phyloP scores from a whole-genome alignment of 2,888 invertebrate species.

The Heliconius aoede region DNA sequence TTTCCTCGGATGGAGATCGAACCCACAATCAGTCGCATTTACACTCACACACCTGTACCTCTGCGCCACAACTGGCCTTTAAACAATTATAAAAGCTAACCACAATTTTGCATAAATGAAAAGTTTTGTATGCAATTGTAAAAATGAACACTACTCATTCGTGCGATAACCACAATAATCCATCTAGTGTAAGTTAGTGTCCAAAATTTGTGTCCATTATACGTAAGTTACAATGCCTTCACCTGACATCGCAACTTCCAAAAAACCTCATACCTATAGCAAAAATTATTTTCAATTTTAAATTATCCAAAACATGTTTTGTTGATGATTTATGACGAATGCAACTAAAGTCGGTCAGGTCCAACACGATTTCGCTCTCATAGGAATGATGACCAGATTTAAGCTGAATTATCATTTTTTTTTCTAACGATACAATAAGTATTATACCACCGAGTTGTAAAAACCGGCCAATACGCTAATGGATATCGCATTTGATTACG shows the following conservation, averaged over 20 bases:
- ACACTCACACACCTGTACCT: too few relatives aligned
- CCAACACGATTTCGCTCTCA: conserved; percentile 73
- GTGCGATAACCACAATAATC: not conserved
- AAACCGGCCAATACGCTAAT: conserved; percentile 49
- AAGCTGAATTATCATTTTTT: conserved; percentile 64
- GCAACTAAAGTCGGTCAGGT: conserved; percentile 57
- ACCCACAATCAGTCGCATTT: too few relatives aligned
- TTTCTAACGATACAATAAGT: conserved; percentile 31
- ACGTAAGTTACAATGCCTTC: conserved; percentile 14
- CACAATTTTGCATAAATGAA: not conserved
- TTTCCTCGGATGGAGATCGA: too few relatives aligned
- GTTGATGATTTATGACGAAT: conserved; percentile 38
- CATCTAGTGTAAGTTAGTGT: not conserved
- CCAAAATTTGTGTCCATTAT: conserved; percentile 19
- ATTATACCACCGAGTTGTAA: conserved; percentile 49
- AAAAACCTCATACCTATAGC: not conserved
- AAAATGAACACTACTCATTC: not conserved
- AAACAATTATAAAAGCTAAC: not conserved
- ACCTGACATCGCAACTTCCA: conserved; percentile 34
- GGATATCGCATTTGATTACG: conserved; percentile 20
- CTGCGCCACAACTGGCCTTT: too few relatives aligned
- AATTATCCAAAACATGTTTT: conserved; percentile 41
- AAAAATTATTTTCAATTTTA: conserved; percentile 42
- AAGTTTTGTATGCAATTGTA: not conserved
- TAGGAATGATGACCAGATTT: conserved; percentile 71